Evolutionary conservation across 2,113 vertebrate species (phyloP).

Genomic region (Epinephelus fuscoguttatus): DNA sequence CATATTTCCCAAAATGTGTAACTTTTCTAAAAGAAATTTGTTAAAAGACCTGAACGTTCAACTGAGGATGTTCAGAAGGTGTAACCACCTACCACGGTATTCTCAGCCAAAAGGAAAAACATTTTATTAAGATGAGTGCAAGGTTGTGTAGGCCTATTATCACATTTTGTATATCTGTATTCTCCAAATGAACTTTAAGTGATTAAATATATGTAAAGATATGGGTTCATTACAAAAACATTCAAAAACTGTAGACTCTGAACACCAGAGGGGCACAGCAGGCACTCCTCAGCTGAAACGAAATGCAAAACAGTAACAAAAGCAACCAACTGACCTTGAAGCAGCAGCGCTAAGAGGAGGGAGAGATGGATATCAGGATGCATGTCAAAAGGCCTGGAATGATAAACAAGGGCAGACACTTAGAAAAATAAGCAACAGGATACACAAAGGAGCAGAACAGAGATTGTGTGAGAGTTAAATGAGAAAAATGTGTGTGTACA

Average conservation of each 20-base stretch:
- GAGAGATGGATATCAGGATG: constrained; percentile 35
- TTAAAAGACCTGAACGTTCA: no score
- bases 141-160: neutral
- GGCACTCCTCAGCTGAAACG: neutral
- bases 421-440: constrained; percentile 15
- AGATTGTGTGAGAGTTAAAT: neutral
- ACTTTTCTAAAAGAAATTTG: no score
- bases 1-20: no score
- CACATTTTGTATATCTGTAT: neutral
- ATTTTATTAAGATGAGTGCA: neutral
- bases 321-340: constrained; percentile 78
- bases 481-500: neutral
- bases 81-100: no score
- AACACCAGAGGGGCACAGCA: constrained; percentile 11
- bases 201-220: neutral
- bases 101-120: no score
- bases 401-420: constrained; percentile 35
- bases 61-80: no score
- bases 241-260: neutral
- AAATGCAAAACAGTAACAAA: constrained; percentile 36
- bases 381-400: constrained; percentile 80
- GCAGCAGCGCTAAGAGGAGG: constrained; percentile 66
- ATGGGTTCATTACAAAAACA: neutral
- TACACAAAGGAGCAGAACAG: neutral
- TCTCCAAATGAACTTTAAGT: neutral